These are phyloP conservation scores for Leptodirus hochenwartii DNA, from an alignment of 2,888 invertebrate genomes.

Conservation along the genomic window DNA sequence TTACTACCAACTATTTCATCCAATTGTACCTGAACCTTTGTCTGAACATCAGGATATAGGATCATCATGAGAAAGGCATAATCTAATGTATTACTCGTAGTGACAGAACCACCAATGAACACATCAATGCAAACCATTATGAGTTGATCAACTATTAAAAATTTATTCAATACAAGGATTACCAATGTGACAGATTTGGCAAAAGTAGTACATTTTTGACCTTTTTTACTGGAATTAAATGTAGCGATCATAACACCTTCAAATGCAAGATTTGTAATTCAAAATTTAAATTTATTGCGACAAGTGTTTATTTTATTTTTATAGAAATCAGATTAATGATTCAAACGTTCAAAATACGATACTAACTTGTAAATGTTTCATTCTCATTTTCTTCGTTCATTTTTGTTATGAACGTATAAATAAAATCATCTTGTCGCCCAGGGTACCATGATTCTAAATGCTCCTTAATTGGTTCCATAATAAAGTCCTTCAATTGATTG, in stretches of 20 bases:
- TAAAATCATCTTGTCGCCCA: conserved; percentile 35
- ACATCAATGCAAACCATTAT: conserved; percentile 46
- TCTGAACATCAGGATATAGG: conserved; percentile 37
- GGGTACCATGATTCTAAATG: conserved; percentile 31
- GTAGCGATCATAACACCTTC: no score
- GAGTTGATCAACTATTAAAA: conserved; percentile 39
- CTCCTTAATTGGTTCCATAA: conserved; percentile 36
- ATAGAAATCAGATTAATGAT: no score
- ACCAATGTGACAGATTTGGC: no score
- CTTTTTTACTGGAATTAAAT: no score
- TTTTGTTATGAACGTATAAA: conserved; percentile 42
- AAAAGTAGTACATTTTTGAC: conserved; percentile 3
- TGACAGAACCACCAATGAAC: conserved; percentile 46
- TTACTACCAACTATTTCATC: conserved; percentile 26
- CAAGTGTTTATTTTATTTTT: no score
- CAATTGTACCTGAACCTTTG: conserved; percentile 35
- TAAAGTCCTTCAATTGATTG: conserved; percentile 30
- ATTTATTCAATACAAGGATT: background rate
- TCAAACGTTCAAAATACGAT: no score
- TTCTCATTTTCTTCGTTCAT: conserved; percentile 27
- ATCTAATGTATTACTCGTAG: conserved; percentile 42
- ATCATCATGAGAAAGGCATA: conserved; percentile 41
- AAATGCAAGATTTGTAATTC: no score
- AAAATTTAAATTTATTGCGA: no score
- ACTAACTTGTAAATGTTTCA: conserved; percentile 28